Evolutionary conservation across 2,888 invertebrate genomes (phyloP), one percentile per base, ranked within the genome.

Genomic region (Microlaimidae sp.): DNA sequence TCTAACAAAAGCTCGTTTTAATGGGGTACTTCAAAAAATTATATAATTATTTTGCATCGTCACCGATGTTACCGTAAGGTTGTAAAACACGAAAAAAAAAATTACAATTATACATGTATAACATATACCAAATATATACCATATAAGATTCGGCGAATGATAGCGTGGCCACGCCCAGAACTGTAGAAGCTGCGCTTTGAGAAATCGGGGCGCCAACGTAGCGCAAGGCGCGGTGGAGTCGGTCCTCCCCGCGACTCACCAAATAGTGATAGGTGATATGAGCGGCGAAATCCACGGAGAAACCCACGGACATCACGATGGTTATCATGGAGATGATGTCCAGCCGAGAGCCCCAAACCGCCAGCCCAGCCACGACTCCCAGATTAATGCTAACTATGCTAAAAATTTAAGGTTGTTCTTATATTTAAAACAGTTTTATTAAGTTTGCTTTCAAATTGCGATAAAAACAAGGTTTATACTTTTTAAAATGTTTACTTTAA

Each of bases 241-340:
- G 78, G 24, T 83, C 83, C 51, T 82, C 79, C 0, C 32, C 53
- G 5, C 27, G 82, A 0, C 85, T 85, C 3, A 85, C 82, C 83
- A 88, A 85, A 71, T 87, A 89, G 0, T 87, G 85, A 67, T 89
- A 89, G 65, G 87, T 87, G 59, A 89, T 88, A 69, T 89, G 89
- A 1, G 87, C 88, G 0, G 87, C 87, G 69, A 87, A 89, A 67
- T 89, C 88, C 0, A 89, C 87, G 7, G 86, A 87, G 74, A 88
- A 89, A 51, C 88, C 89, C 55, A 89, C 87, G 71, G 88, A 88
- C 88, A 89, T 88, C 60, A 89, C 88, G 49, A 89, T 76, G 69
- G 89, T 89, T 57, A 89, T 88, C 88, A 89, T 89, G 1, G 88
- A 87, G 64, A 89, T 88, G 0, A 56, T 43, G 47, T 56, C 56